These are phyloP conservation scores for Lithosia quadra DNA, from an alignment of 2,888 invertebrate genomes.

Conservation along the genomic window DNA sequence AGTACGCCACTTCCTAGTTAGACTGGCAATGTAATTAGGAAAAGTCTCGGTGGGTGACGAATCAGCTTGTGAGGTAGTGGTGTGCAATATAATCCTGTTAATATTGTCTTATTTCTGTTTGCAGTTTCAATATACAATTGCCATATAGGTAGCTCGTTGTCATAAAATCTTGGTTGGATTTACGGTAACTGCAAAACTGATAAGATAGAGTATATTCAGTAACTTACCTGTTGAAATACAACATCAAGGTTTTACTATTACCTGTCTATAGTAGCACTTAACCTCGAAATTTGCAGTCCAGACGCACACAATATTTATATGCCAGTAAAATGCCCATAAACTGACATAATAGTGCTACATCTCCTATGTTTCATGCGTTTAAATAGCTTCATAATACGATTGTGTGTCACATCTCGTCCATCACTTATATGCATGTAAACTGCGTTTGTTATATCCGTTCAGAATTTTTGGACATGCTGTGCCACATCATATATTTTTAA, in stretches of 20 bases:
- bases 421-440: slow-evolving; percentile 43
- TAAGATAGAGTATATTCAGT: neutral
- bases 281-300: slow-evolving; percentile 17
- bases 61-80: too few relatives aligned
- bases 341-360: slow-evolving; percentile 46
- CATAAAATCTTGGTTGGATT: neutral
- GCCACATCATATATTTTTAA: slow-evolving; percentile 11
- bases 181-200: neutral
- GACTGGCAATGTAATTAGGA: too few relatives aligned
- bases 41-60: too few relatives aligned
- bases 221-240: neutral
- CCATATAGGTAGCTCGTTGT: too few relatives aligned
- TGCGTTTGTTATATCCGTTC: slow-evolving; percentile 28
- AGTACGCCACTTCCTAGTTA: too few relatives aligned
- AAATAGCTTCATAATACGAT: slow-evolving; percentile 52
- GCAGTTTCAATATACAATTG: too few relatives aligned
- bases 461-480: slow-evolving; percentile 33
- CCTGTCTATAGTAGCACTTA: neutral
- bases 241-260: neutral
- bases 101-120: too few relatives aligned
- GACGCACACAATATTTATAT: slow-evolving; percentile 32
- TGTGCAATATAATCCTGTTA: too few relatives aligned
- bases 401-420: slow-evolving; percentile 46
- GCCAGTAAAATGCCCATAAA: slow-evolving; percentile 49
- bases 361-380: slow-evolving; percentile 43